Percentiles rank a stretch among this genome's conserved stretches.
Evolutionary conservation across 2,888 invertebrate genomes (phyloP).

Genomic region (Diarsia rubi): DNA sequence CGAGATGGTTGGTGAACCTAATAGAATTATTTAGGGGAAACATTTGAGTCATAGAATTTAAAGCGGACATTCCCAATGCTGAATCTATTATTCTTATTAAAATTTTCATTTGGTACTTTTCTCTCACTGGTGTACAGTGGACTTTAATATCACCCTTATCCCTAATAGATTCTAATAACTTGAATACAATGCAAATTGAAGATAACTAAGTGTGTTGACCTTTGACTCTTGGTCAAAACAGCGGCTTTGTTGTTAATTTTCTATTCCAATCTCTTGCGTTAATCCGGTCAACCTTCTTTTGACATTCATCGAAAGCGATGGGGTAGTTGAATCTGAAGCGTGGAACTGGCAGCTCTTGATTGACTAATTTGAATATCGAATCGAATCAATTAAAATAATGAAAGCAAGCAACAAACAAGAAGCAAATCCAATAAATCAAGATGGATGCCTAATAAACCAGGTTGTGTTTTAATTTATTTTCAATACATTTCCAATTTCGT

Average conservation of each 20-base stretch:
- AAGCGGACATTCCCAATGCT: neutral
- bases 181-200: slow-evolving; percentile 7
- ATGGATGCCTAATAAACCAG: slow-evolving; percentile 21
- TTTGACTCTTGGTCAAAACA: slow-evolving; percentile 17
- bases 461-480: slow-evolving; percentile 42
- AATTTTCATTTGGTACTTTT: neutral
- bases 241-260: slow-evolving; percentile 23
- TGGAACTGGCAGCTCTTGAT: slow-evolving; percentile 44
- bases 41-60: slow-evolving; percentile 7
- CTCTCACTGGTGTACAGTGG: neutral
- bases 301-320: slow-evolving; percentile 5
- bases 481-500: slow-evolving; percentile 37
- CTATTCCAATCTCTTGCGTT: slow-evolving; percentile 33
- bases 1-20: slow-evolving; percentile 39
- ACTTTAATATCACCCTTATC: neutral
- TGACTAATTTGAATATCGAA: slow-evolving; percentile 48
- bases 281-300: slow-evolving; percentile 18
- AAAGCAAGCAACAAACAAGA: slow-evolving; percentile 41
- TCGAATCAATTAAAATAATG: slow-evolving; percentile 48
- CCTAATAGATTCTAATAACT: slow-evolving; percentile 16
- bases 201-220: neutral
- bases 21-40: slow-evolving; percentile 18
- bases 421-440: slow-evolving; percentile 40
- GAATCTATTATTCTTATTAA: neutral
- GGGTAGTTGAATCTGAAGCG: slow-evolving; percentile 7